These are phyloP conservation scores for Coranthus polyacanthus DNA, from an alignment of 2,797 vertebrate species.

Conservation along the genomic window DNA sequence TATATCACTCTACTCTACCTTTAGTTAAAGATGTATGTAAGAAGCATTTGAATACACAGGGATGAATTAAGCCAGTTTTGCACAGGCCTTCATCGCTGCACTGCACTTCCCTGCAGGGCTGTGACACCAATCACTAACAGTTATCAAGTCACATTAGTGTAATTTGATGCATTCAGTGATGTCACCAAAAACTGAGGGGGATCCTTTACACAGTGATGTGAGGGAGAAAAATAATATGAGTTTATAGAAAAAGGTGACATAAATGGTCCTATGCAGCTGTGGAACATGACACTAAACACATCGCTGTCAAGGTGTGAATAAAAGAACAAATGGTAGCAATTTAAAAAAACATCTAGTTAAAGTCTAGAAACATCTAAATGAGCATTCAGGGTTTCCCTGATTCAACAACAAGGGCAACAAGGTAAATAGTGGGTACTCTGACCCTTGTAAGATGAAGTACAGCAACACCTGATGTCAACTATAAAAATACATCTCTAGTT, in stretches of 20 bases:
- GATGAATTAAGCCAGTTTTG: too few species aligned
- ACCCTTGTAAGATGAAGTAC: conserved; percentile 1
- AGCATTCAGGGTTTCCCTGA: conserved; percentile 9
- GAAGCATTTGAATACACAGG: too few species aligned
- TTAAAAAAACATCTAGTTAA: conserved; percentile 11
- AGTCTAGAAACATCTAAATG: conserved; percentile 8
- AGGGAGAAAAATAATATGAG: not conserved
- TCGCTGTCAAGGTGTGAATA: conserved; percentile 31
- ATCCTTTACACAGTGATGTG: conserved; percentile 19
- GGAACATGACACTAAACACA: conserved; percentile 10
- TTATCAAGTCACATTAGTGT: conserved; percentile 29
- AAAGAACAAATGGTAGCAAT: conserved; percentile 19
- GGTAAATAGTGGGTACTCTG: conserved; percentile 11
- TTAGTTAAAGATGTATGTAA: conserved; percentile 34
- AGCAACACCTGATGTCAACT: conserved; percentile 7
- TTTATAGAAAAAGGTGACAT: conserved; percentile 1
- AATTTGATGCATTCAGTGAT: conserved; percentile 30
- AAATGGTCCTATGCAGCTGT: conserved; percentile 6
- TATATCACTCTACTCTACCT: conserved; percentile 18
- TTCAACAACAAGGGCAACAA: conserved; percentile 10
- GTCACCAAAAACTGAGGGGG: conserved; percentile 15
- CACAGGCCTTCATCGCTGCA: too few species aligned
- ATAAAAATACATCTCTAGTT: conserved; percentile 25
- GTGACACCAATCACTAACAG: conserved; percentile 29
- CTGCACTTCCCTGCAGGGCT: conserved; percentile 30